Base-by-base conservation (phyloP, 2,113 vertebrate genomes). In the Neolamprologus brichardi region DNA sequence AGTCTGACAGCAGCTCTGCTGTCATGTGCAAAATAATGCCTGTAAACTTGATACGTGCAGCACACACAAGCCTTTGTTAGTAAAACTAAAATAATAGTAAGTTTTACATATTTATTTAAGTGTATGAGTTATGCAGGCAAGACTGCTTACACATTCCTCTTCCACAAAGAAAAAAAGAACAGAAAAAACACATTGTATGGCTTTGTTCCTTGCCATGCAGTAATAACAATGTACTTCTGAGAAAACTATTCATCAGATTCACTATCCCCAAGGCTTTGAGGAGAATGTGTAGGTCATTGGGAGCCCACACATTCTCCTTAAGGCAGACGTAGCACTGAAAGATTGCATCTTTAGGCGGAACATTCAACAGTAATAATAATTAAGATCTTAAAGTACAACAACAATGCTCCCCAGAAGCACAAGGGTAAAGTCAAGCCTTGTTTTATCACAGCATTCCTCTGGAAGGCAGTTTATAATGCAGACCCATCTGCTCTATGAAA, bases 401-500 rank as follows among this genome's bases (percentile, higher is more conserved):
- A 84, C 89, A 88, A 58, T 52, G 37, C 54, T 78, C 79, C 84
- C 84, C 72, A 88, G 89, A 91, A 85, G 90, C 86, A 80, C 37
- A 86, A 83, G 87, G 84, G 84, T 86, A 82, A 86, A 85, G 64
- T 49, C 79, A 64, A 90, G 82, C 72, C 80, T 58, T 44, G 90
- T 83, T 94, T 96, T 93, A 95, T 94, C 79, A 85, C 91, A 87
- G 56, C 93, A 95, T 96, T 97, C 94, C 96, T 97, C 94, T 96
- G 96, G 96, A 96, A 98, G 95, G 95, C 93, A 95, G 96, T 95
- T 96, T 97, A 96, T 97, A 97, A 97, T 96, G 94, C 86, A 95
- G 87, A 97, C 94, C 97, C 98, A 99, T 98, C 97, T 98, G 98
- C 95, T 93, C 94, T 67, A 87, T 91, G 87, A 93, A 91, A 95